A percentile compares a stretch with the other conserved stretches of the same genome.
Evolutionary conservation across 2,888 invertebrate species (phyloP).

Genomic region (Oscheius sp.): DNA sequence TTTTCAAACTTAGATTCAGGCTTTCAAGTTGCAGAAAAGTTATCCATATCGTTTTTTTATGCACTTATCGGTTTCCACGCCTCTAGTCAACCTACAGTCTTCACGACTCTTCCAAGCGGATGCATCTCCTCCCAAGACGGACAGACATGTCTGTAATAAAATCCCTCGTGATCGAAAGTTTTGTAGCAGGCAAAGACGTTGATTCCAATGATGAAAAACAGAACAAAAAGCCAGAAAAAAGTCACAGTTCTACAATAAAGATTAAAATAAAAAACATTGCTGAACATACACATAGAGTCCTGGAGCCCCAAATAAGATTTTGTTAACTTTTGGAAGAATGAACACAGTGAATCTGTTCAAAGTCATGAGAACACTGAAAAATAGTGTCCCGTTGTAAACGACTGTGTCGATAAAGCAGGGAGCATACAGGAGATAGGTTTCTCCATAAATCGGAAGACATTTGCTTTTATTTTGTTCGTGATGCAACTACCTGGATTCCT

Average conservation of each 20-base stretch:
- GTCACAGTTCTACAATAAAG: not conserved
- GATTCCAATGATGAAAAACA: not conserved
- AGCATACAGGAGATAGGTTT: not conserved
- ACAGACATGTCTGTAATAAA: slow-evolving; percentile 18
- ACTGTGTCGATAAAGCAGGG: not conserved
- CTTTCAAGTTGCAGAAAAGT: too few species aligned
- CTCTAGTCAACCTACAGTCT: not conserved
- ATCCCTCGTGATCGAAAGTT: not conserved
- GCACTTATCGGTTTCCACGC: too few species aligned
- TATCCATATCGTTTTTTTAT: too few species aligned
- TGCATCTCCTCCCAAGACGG: not conserved
- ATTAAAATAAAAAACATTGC: not conserved
- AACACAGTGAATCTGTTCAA: not conserved
- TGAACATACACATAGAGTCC: not conserved
- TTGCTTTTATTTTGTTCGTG: too few species aligned
- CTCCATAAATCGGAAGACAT: not conserved
- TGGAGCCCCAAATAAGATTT: not conserved
- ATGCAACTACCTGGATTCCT: not conserved
- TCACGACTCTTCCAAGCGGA: not conserved
- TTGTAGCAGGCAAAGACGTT: slow-evolving; percentile 22
- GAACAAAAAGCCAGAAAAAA: slow-evolving; percentile 1
- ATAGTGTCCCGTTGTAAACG: not conserved
- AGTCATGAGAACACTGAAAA: not conserved
- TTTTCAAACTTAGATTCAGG: too few species aligned
- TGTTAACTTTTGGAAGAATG: not conserved